These are phyloP conservation scores for Ptychodera flava DNA, from an alignment of 35 echinoderm and acorn worm genomes.

Conservation along the genomic window DNA sequence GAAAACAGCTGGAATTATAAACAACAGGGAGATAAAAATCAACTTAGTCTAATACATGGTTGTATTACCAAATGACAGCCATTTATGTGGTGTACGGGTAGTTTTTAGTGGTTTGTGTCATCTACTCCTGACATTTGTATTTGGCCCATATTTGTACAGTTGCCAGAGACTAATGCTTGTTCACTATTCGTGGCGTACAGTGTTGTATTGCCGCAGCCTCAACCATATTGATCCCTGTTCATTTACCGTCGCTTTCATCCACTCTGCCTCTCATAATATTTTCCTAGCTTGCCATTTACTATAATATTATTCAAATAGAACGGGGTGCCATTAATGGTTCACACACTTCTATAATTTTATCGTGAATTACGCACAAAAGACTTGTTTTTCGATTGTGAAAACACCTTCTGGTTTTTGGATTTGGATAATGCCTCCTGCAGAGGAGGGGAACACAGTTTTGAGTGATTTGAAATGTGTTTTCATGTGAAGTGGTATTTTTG, in stretches of 20 bases:
- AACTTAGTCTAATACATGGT: background rate
- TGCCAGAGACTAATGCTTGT: background rate
- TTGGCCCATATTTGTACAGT: background rate
- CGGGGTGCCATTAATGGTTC: too few species aligned
- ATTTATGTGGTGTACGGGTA: background rate
- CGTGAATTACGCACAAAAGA: too few species aligned
- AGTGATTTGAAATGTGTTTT: too few species aligned
- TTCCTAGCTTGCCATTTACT: background rate
- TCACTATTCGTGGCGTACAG: background rate
- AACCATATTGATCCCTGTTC: background rate
- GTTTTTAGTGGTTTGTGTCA: background rate
- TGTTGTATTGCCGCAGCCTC: background rate
- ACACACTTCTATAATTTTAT: too few species aligned
- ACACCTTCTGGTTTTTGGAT: too few species aligned
- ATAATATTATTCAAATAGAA: background rate
- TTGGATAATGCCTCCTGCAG: too few species aligned
- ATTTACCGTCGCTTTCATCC: background rate
- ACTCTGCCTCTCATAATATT: background rate
- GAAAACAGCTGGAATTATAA: background rate
- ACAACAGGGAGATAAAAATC: background rate
- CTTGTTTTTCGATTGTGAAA: too few species aligned
- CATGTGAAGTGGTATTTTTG: too few species aligned
- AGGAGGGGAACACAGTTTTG: too few species aligned
- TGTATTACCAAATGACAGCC: background rate
- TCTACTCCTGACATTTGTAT: background rate